Base-by-base conservation (phyloP, 2,113 vertebrate species). In the Lonchura striata region DNA sequence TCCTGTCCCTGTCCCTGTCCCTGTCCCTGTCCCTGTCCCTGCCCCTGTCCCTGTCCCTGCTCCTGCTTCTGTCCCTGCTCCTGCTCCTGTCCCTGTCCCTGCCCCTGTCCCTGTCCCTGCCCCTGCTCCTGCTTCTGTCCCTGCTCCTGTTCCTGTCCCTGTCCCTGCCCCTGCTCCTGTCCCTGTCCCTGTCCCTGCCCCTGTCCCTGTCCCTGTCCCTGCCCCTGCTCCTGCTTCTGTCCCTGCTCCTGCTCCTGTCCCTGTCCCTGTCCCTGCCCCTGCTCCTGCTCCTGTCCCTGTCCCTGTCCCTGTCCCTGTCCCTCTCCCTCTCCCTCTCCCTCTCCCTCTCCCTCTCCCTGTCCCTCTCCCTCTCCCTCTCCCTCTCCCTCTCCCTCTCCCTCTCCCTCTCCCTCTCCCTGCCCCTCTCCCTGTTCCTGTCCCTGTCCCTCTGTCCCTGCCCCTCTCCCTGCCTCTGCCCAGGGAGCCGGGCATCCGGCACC, bases 361-460 rank as follows among this genome's bases (percentile, higher is more conserved):
- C 5, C 33, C 24, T 11, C n/a, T 1, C 3, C 31, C 28, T 13
- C 18, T 2, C 2, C 11, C 31, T 72, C 4, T 1, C 1, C 41
- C 18, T 27, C 15, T 8, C 1, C 24, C 59, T 54, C 39, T 8
- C 7, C 12, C 37, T 56, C 39, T 13, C 41, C 12, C 2, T 19
- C 11, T 6, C 4, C 39, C 27, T 39, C 13, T 5, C 3, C 35
- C 37, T 20, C 11, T 6, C 2, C 35, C 35, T 30, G 25, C 4
- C 2, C 39, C 28, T 30, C 37, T 4, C 8, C 19, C 61, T 15
- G 27, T 39, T 3, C 59, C 60, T 39, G 28, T 7, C 5, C 24
- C 24, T 19, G 59, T 3, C 2, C 7, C 57, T 54, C 57, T 54
- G 11, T 13, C 19, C 19, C 53, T 13, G 30, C 13, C 17, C 52